Percentiles rank a stretch among this genome's conserved stretches.
phyloP scores from a whole-genome alignment of 2,797 vertebrate species.

The Premnoplex brunnescens region DNA sequence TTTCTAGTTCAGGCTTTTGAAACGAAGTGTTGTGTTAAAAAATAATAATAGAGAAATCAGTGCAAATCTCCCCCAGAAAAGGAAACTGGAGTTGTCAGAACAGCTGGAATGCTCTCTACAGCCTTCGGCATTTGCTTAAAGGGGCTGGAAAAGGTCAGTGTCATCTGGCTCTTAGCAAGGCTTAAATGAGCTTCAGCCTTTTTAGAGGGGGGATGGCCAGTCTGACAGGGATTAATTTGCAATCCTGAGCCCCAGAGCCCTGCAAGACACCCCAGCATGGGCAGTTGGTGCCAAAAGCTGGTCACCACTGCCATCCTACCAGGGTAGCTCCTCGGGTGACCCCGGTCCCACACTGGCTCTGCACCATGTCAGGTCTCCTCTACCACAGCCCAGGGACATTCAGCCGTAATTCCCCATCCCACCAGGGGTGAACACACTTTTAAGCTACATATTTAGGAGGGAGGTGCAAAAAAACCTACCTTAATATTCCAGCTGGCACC shows the following conservation, averaged over 20 bases:
- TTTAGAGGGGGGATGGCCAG: background rate
- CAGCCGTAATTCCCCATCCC: background rate
- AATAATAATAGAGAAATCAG: too few species aligned
- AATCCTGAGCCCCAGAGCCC: background rate
- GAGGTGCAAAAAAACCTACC: background rate
- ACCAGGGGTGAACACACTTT: background rate
- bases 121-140: background rate
- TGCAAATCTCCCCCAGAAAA: background rate
- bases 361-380: rapidly evolving
- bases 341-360: rapidly evolving
- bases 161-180: background rate
- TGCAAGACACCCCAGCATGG: background rate
- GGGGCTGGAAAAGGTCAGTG: background rate
- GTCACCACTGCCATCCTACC: rapidly evolving
- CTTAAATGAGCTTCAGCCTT: background rate
- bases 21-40: background rate
- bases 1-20: background rate
- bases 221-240: background rate
- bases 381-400: background rate
- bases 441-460: background rate
- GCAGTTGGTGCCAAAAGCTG: background rate
- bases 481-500: background rate
- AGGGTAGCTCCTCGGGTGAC: background rate
- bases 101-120: background rate
- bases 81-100: background rate